Percentiles rank a stretch among this genome's conserved stretches.
Evolutionary conservation across 2,113 vertebrate species (phyloP).

Genomic region (Trichechus manatus): DNA sequence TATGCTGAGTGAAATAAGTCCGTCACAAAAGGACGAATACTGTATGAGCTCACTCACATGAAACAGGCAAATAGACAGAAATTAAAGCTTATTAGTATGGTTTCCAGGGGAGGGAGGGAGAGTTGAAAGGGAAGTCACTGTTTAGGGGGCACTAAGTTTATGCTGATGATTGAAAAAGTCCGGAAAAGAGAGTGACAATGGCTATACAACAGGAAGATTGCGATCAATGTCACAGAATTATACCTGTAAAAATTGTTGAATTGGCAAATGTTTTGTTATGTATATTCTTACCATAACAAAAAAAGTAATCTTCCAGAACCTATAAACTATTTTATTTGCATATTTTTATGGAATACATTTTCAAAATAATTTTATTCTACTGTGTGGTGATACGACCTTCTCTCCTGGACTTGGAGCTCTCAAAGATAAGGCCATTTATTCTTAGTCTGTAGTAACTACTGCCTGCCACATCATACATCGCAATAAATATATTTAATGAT

Average conservation of each 20-base stretch:
- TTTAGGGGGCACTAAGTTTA: background rate
- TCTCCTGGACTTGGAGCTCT: background rate
- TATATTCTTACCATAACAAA: background rate
- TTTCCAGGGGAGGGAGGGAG: background rate
- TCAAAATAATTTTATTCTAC: background rate
- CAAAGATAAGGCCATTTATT: conserved; percentile 1
- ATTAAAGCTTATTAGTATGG: background rate
- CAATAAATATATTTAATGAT: background rate
- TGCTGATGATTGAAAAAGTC: background rate
- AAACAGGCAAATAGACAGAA: background rate
- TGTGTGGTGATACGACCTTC: background rate
- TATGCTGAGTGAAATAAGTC: background rate
- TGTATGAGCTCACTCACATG: background rate
- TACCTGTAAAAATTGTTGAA: background rate
- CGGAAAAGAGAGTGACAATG: background rate
- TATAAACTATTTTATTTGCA: background rate
- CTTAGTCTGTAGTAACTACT: background rate
- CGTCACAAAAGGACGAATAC: background rate
- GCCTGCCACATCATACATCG: background rate
- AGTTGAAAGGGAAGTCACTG: background rate
- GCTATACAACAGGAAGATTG: background rate
- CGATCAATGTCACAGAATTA: background rate
- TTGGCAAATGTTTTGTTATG: background rate
- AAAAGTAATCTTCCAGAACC: background rate
- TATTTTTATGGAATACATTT: background rate